A percentile compares a stretch with the other conserved stretches of the same genome.
Evolutionary conservation across 1,140 invertebrate genomes (phyloP).

Genomic region (Oscheius sp.): DNA sequence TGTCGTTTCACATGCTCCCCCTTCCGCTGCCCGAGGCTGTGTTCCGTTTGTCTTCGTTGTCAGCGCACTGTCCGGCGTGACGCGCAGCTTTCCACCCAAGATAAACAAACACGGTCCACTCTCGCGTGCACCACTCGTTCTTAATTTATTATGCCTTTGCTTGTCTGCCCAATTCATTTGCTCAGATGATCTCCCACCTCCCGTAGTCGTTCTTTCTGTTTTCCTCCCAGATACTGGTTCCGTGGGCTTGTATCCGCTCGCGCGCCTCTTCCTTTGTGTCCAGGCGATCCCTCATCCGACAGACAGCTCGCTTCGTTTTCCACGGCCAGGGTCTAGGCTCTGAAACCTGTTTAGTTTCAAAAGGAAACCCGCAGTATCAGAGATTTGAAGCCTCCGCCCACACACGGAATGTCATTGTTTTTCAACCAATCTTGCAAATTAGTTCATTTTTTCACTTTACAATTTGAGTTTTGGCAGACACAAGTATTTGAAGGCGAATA

Average conservation of each 20-base stretch:
- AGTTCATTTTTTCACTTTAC: too few species aligned
- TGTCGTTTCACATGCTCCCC: not conserved
- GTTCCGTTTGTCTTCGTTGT: not conserved
- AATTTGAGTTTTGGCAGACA: too few species aligned
- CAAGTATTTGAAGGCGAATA: too few species aligned
- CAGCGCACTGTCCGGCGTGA: not conserved
- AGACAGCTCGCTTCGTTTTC: too few species aligned
- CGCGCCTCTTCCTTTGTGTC: not conserved
- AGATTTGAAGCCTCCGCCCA: too few species aligned
- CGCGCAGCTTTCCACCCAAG: not conserved
- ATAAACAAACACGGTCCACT: not conserved
- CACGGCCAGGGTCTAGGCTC: too few species aligned
- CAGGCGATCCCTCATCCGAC: too few species aligned
- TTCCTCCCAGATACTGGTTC: not conserved
- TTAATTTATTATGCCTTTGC: not conserved
- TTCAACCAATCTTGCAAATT: too few species aligned
- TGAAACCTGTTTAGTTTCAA: too few species aligned
- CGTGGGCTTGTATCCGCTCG: not conserved
- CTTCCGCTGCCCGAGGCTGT: not conserved
- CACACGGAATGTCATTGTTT: too few species aligned
- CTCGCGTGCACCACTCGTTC: not conserved
- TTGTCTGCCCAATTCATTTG: not conserved
- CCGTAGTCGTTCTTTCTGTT: not conserved
- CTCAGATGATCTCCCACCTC: not conserved
- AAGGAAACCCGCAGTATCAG: too few species aligned